phyloP scores from a whole-genome alignment of 2,113 vertebrate genomes.

The Gavialis gangeticus region DNA sequence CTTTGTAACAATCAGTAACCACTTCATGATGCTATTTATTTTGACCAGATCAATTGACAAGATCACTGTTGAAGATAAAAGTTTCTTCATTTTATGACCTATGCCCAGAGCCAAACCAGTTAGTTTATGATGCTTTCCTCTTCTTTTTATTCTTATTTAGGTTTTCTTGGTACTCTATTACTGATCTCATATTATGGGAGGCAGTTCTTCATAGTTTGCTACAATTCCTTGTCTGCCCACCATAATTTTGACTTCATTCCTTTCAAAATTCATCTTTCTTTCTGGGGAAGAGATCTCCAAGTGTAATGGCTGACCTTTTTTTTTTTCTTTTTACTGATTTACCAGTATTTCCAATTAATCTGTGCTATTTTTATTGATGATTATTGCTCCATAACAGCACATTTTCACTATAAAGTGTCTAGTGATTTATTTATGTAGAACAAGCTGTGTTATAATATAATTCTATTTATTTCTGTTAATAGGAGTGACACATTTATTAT shows the following conservation, averaged over 20 bases:
- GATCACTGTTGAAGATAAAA: neutral
- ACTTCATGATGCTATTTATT: neutral
- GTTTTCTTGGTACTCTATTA: neutral
- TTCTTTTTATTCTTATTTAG: neutral
- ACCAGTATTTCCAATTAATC: neutral
- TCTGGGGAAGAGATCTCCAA: neutral
- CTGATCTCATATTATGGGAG: rapidly evolving
- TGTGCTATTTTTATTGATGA: neutral
- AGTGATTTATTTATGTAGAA: neutral
- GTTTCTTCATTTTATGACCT: neutral
- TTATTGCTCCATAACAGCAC: neutral
- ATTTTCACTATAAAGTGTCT: neutral
- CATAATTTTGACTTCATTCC: neutral
- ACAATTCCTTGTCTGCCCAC: neutral
- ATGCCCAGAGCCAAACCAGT: neutral
- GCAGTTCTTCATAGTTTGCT: neutral
- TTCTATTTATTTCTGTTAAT: neutral
- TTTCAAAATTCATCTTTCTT: neutral
- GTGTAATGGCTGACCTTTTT: neutral
- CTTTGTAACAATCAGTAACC: neutral
- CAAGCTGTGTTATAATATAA: neutral
- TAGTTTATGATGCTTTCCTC: neutral
- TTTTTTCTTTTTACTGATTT: neutral
- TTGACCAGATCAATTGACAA: neutral
- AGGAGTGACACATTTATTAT: conserved; percentile 37